These are phyloP conservation scores for Furnarius figulus DNA, from an alignment of 2,113 vertebrate genomes.

Conservation along the genomic window DNA sequence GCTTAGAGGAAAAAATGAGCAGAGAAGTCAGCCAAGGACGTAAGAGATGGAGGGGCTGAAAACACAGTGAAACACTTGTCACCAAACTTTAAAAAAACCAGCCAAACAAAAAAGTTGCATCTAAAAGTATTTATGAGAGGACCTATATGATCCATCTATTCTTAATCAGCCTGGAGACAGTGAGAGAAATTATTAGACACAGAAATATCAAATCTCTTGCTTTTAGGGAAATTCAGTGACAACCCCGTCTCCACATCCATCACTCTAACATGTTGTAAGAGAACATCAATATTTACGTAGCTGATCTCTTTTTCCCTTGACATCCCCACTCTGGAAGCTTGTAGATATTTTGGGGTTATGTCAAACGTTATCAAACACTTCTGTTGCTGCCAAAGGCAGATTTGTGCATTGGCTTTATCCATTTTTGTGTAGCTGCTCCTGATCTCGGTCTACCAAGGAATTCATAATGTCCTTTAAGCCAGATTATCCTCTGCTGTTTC, in stretches of 20 bases:
- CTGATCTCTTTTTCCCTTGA: background rate
- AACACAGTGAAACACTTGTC: background rate
- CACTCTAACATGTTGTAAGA: background rate
- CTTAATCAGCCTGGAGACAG: background rate
- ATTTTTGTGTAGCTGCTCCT: background rate
- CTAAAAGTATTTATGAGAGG: background rate
- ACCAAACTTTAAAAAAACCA: background rate
- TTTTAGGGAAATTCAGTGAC: background rate
- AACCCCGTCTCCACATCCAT: background rate
- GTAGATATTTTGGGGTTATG: background rate
- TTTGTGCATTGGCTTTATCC: conserved; percentile 3
- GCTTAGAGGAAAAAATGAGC: background rate
- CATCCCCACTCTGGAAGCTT: background rate
- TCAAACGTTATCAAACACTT: background rate
- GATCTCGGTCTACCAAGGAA: background rate
- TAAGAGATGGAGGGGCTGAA: background rate
- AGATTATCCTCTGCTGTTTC: conserved; percentile 10
- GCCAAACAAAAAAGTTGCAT: background rate
- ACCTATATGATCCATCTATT: background rate
- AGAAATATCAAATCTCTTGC: background rate
- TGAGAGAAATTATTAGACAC: background rate
- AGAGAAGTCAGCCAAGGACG: conserved; percentile 27
- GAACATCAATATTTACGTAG: background rate
- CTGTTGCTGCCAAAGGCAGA: background rate
- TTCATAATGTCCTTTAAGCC: background rate